Conservation (phyloP, 2,888 invertebrate genomes). For the Luperina nickerlii region DNA sequence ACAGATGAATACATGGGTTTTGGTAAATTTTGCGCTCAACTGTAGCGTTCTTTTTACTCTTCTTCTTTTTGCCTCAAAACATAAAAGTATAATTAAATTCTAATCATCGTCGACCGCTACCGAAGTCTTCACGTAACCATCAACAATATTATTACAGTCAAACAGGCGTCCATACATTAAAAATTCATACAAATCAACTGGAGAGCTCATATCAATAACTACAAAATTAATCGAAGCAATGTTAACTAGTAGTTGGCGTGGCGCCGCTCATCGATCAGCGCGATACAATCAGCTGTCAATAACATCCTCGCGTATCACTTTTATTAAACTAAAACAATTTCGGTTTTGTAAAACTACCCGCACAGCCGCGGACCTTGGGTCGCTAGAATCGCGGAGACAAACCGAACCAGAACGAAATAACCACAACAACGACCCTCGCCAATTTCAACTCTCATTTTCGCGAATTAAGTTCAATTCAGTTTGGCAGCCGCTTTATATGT, state of each 20-base stretch:
- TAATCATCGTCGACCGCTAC: background rate
- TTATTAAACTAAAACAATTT: slow-evolving; percentile 87
- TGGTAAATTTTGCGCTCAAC: background rate
- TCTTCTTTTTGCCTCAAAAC: background rate
- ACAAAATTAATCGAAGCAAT: slow-evolving; percentile 46
- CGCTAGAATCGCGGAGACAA: slow-evolving; percentile 69
- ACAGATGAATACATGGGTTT: no score
- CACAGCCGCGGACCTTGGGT: slow-evolving; percentile 77
- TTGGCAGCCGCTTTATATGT: slow-evolving; percentile 55
- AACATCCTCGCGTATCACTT: slow-evolving; percentile 84
- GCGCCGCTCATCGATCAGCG: slow-evolving; percentile 68
- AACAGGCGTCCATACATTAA: slow-evolving; percentile 24
- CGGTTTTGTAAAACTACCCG: slow-evolving; percentile 89
- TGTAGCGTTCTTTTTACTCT: background rate
- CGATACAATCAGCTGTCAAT: slow-evolving; percentile 80
- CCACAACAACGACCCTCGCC: background rate
- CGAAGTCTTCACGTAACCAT: background rate
- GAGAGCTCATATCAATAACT: slow-evolving; percentile 31
- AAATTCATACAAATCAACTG: slow-evolving; percentile 26
- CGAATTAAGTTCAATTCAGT: slow-evolving; percentile 65
- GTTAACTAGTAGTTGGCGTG: slow-evolving; percentile 47
- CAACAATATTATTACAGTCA: slow-evolving; percentile 10
- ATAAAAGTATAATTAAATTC: background rate
- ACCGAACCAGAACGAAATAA: slow-evolving; percentile 57
- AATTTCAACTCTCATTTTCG: slow-evolving; percentile 56